phyloP scores from a whole-genome alignment of 2,797 vertebrate species.

The Falco peregrinus region DNA sequence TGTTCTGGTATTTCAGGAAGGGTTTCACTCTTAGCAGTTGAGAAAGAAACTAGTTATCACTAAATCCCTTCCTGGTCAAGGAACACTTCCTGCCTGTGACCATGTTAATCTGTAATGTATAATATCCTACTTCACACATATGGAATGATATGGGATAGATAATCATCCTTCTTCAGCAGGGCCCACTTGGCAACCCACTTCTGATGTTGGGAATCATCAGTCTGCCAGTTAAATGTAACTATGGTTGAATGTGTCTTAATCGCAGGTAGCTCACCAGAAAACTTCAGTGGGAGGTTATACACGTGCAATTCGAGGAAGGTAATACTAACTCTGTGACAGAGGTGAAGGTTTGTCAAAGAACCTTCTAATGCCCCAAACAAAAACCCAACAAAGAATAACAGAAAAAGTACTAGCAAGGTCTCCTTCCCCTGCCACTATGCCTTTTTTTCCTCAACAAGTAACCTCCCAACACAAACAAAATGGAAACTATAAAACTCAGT shows the following conservation, averaged over 20 bases:
- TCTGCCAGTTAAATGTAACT: neutral
- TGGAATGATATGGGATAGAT: neutral
- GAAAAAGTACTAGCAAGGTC: neutral
- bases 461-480: conserved; percentile 11
- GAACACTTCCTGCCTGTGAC: conserved; percentile 15
- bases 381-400: neutral
- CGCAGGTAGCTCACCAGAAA: neutral
- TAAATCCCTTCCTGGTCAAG: conserved; percentile 40
- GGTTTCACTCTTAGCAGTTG: conserved; percentile 12
- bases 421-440: neutral
- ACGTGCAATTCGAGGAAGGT: neutral
- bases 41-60: conserved; percentile 16
- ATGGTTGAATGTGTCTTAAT: neutral
- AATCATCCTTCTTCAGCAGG: neutral
- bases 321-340: neutral
- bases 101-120: neutral
- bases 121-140: neutral
- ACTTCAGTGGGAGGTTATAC: neutral
- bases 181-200: neutral
- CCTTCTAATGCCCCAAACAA: neutral
- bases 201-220: neutral
- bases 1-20: conserved; percentile 3
- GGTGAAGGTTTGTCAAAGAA: neutral
- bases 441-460: neutral
- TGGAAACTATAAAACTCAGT: neutral